Evolutionary conservation across 2,888 invertebrate genomes (phyloP).

Genomic region (Notodonta dromedarius): DNA sequence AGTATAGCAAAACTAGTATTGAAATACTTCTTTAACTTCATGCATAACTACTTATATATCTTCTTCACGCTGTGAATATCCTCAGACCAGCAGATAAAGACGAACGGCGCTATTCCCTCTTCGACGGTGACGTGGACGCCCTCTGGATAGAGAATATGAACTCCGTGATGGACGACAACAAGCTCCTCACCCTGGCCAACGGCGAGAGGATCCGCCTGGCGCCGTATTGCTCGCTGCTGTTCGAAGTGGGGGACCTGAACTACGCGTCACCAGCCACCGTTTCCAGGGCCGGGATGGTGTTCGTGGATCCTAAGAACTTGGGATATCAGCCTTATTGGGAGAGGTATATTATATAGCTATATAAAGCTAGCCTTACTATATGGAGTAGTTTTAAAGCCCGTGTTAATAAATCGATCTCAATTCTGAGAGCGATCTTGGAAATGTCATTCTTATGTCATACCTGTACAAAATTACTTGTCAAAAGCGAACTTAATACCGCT

Average conservation of each 20-base stretch:
- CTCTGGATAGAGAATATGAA: constrained; percentile 99
- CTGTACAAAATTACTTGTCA: no score
- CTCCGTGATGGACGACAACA: constrained; percentile 98
- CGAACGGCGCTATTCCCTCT: constrained; percentile 93
- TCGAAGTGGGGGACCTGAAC: constrained; percentile 95
- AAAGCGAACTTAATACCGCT: no score
- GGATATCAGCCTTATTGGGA: constrained; percentile 95
- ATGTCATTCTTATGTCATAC: no score
- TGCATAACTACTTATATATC: no score
- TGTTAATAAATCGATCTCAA: no score
- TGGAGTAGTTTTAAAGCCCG: no score
- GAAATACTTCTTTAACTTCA: no score
- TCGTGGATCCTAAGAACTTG: constrained; percentile 95
- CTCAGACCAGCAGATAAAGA: constrained; percentile 87
- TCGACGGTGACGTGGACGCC: constrained; percentile 97
- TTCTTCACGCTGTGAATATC: no score
- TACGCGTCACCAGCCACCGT: constrained; percentile 97
- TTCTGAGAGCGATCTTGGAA: no score
- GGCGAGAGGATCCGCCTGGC: constrained; percentile 94
- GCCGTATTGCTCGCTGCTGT: constrained; percentile 91
- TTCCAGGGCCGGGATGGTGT: constrained; percentile 97
- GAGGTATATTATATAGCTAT: constrained; percentile 51
- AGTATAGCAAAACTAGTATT: no score
- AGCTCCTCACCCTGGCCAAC: constrained; percentile 94
- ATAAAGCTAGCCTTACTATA: no score